Evolutionary conservation across 2,888 invertebrate species (phyloP).

Genomic region (Corythucha ciliata): DNA sequence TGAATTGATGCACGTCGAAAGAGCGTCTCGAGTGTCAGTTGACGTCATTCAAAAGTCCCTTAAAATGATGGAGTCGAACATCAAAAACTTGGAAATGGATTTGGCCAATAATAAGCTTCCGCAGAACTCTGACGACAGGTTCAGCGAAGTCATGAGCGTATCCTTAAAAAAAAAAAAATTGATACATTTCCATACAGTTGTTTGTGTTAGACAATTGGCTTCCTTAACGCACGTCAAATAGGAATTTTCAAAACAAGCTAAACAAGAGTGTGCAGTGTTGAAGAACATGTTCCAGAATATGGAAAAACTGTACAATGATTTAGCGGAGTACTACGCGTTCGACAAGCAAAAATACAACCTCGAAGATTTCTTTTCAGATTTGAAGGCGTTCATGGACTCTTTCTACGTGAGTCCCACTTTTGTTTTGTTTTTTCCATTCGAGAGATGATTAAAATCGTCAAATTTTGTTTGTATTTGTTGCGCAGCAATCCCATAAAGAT

Average conservation of each 20-base stretch:
- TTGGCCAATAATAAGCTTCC: constrained; percentile 72
- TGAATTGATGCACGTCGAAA: constrained; percentile 83
- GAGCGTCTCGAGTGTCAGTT: constrained; percentile 49
- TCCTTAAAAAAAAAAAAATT: constrained; percentile 45
- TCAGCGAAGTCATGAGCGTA: constrained; percentile 81
- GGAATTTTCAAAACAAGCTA: constrained; percentile 68
- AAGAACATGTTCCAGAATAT: constrained; percentile 91
- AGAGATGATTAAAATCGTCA: not conserved
- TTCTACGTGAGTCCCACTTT: constrained; percentile 56
- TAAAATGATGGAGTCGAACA: constrained; percentile 76
- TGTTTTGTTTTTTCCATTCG: not conserved
- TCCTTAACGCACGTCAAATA: constrained; percentile 37
- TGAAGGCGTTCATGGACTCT: constrained; percentile 88
- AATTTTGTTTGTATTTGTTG: not conserved
- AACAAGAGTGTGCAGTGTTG: constrained; percentile 77
- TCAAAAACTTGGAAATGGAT: constrained; percentile 83
- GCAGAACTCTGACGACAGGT: constrained; percentile 72
- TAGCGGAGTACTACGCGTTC: constrained; percentile 85
- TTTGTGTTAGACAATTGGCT: constrained; percentile 6
- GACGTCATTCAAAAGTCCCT: constrained; percentile 71
- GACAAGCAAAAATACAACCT: constrained; percentile 86
- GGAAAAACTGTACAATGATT: constrained; percentile 70
- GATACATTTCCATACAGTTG: not conserved
- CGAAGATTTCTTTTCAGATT: constrained; percentile 91
- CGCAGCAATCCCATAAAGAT: constrained; percentile 70